These are phyloP conservation scores for Rhyzopertha dominica DNA, from an alignment of 1,140 invertebrate species.

Conservation along the genomic window DNA sequence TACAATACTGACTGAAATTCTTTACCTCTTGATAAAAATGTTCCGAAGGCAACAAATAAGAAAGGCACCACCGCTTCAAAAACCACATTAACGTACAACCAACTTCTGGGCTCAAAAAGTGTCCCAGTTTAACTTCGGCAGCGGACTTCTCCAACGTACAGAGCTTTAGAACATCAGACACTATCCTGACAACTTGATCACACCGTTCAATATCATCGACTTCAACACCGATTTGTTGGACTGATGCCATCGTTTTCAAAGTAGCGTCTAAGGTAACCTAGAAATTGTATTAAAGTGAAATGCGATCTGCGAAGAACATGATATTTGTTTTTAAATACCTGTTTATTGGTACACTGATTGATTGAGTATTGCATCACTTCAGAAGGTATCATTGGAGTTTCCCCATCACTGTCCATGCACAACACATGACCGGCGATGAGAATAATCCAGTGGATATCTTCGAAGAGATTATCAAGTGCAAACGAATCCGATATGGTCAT, in stretches of 20 bases:
- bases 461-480: slow-evolving; percentile 60
- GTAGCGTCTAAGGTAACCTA: too few species aligned
- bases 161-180: slow-evolving; percentile 61
- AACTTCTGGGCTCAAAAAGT: slow-evolving; percentile 74
- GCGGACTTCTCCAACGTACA: slow-evolving; percentile 65
- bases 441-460: slow-evolving; percentile 87
- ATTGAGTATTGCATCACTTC: slow-evolving; percentile 71
- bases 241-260: slow-evolving; percentile 50
- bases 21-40: slow-evolving; percentile 63
- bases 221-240: slow-evolving; percentile 46
- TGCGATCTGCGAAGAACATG: slow-evolving; percentile 36
- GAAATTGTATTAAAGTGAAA: too few species aligned
- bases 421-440: slow-evolving; percentile 72
- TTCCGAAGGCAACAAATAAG: slow-evolving; percentile 68
- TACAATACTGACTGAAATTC: too few species aligned
- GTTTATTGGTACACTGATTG: slow-evolving; percentile 49
- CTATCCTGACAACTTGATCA: slow-evolving; percentile 62
- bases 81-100: slow-evolving; percentile 76
- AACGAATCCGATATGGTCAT: slow-evolving; percentile 52
- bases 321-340: too few species aligned
- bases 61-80: slow-evolving; percentile 67
- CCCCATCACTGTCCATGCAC: slow-evolving; percentile 67
- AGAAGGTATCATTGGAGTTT: slow-evolving; percentile 69
- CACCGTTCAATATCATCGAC: slow-evolving; percentile 49
- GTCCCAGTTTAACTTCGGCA: slow-evolving; percentile 54